Conservation (phyloP, 2,888 invertebrate genomes). For the Nebria brevicollis region DNA sequence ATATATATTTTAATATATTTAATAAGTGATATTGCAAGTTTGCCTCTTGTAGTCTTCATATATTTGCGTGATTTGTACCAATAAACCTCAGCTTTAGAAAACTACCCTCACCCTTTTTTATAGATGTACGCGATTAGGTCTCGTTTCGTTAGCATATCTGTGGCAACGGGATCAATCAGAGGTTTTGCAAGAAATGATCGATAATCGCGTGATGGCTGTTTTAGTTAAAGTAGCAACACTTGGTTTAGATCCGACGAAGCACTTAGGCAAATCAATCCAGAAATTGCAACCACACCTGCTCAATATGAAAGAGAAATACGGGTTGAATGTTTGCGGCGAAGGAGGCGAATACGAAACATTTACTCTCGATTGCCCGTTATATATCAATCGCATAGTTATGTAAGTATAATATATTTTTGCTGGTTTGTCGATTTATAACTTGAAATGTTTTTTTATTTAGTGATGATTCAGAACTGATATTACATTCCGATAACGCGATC, state of each 20-base stretch:
- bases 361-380: constrained; percentile 96
- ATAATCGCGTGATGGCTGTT: constrained; percentile 90
- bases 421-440: constrained; percentile 18
- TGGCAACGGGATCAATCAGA: constrained; percentile 97
- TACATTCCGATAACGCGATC: constrained; percentile 91
- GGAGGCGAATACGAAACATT: constrained; percentile 99
- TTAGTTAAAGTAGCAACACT: constrained; percentile 97
- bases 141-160: constrained; percentile 90
- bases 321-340: constrained; percentile 96
- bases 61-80: neutral
- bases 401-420: constrained; percentile 68
- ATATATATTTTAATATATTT: neutral
- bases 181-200: constrained; percentile 96
- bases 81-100: neutral
- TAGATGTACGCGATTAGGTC: constrained; percentile 89
- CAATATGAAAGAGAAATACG: constrained; percentile 92
- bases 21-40: neutral
- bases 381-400: constrained; percentile 89
- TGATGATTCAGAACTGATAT: constrained; percentile 85
- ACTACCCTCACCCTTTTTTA: constrained; percentile 51
- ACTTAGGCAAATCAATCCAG: constrained; percentile 86
- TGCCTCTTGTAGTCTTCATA: neutral
- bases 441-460: constrained; percentile 65
- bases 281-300: constrained; percentile 89
- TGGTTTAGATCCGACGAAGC: constrained; percentile 85